phyloP scores from a whole-genome alignment of 2,113 vertebrate genomes.

The Sisor rabdophorus region DNA sequence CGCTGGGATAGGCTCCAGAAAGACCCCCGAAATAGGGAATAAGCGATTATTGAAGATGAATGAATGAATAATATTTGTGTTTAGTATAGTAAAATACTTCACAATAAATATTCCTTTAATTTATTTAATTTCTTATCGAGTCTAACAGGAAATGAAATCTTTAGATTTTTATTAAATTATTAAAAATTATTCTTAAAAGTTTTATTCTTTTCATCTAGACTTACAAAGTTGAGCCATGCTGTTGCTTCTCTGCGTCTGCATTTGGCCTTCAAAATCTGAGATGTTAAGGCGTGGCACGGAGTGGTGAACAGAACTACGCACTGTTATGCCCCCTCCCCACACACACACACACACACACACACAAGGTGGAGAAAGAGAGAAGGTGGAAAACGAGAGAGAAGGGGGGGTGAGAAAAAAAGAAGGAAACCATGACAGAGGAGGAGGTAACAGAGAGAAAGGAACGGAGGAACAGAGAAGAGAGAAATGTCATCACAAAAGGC shows the following conservation, averaged over 20 bases:
- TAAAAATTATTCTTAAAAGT: no score
- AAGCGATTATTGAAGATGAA: no score
- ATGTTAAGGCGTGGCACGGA: conserved; percentile 82
- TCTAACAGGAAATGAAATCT: not conserved
- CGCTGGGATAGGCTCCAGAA: no score
- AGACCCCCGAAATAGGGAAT: no score
- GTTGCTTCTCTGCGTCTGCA: conserved; percentile 81
- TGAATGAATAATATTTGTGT: no score
- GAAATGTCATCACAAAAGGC: conserved; percentile 16
- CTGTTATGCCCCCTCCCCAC: conserved; percentile 67
- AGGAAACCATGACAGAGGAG: conserved; percentile 38
- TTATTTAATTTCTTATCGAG: not conserved
- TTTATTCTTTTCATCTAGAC: conserved; percentile 61
- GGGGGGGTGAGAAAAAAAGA: not conserved
- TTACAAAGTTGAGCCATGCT: conserved; percentile 96
- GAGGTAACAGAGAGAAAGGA: conserved; percentile 53
- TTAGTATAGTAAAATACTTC: not conserved
- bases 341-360: conserved; percentile 28
- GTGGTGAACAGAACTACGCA: conserved; percentile 79
- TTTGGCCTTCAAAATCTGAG: conserved; percentile 77
- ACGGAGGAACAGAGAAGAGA: conserved; percentile 39
- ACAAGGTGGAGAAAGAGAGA: no score
- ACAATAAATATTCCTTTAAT: not conserved
- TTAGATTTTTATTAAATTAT: no score
- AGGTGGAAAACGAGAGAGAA: conserved; percentile 6